phyloP scores from a whole-genome alignment of 2,113 vertebrate species.

The Argyrosomus japonicus region DNA sequence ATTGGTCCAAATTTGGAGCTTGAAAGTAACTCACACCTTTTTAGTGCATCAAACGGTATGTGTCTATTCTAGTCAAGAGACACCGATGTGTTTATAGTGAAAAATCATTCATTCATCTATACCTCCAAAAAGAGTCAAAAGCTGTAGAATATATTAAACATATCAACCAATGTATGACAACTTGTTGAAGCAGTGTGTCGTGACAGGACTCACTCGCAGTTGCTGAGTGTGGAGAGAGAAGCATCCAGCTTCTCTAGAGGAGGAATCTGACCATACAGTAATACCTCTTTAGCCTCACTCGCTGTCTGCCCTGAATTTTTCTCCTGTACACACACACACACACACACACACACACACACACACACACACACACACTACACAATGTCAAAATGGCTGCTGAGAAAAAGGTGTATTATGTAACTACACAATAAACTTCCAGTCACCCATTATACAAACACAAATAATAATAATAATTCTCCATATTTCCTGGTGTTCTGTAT shows the following conservation, averaged over 20 bases:
- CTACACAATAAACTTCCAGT: background rate
- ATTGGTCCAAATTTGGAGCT: too few relatives aligned
- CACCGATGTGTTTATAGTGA: too few relatives aligned
- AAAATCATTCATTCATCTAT: too few relatives aligned
- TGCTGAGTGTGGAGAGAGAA: conserved; percentile 89
- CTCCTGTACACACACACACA: conserved; percentile 83
- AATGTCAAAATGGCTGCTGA: background rate
- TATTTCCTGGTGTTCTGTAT: accelerated
- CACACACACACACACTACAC: background rate
- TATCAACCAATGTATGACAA: background rate
- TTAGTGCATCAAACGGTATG: too few relatives aligned
- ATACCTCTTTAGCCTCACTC: conserved; percentile 90
- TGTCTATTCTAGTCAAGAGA: too few relatives aligned
- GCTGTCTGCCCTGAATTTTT: conserved; percentile 91
- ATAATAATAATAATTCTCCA: background rate
- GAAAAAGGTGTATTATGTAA: background rate
- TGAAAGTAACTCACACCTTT: too few relatives aligned
- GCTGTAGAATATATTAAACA: background rate
- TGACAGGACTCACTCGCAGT: conserved; percentile 91
- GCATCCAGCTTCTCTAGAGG: conserved; percentile 97
- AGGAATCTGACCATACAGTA: conserved; percentile 93
- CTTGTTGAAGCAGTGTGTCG: too few relatives aligned
- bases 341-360: background rate
- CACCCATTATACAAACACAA: background rate
- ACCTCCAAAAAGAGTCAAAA: too few relatives aligned